Evolutionary conservation across 2,888 invertebrate species (phyloP).

Genomic region (Temnothorax ravouxi): DNA sequence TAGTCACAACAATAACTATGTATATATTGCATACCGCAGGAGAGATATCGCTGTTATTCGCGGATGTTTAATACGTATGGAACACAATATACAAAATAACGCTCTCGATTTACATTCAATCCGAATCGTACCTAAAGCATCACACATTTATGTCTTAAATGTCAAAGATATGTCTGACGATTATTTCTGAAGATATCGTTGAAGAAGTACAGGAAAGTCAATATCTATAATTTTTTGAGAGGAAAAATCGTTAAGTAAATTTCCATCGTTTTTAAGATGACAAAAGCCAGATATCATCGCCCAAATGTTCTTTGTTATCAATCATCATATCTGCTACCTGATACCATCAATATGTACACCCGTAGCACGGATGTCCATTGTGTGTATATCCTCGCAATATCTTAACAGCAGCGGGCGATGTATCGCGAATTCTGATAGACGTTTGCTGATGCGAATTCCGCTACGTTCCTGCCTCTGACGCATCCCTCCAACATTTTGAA

Average conservation of each 20-base stretch:
- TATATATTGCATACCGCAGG: conserved; percentile 58
- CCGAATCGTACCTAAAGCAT: not conserved
- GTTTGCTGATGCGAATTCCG: conserved; percentile 39
- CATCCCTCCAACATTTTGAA: conserved; percentile 52
- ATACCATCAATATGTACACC: conserved; percentile 11
- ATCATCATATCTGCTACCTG: not conserved
- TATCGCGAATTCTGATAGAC: conserved; percentile 49
- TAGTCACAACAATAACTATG: conserved; percentile 71
- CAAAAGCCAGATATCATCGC: not conserved
- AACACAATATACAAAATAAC: not conserved
- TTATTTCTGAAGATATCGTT: not conserved
- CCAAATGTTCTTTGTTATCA: not conserved
- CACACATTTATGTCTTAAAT: conserved; percentile 7
- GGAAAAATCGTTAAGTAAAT: not conserved
- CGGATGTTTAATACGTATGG: conserved; percentile 39
- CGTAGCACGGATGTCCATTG: conserved; percentile 9
- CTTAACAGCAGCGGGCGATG: conserved; percentile 42
- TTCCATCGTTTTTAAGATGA: not conserved
- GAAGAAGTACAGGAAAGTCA: not conserved
- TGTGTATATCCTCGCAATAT: conserved; percentile 36
- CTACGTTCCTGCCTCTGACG: conserved; percentile 26
- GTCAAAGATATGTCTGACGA: not conserved
- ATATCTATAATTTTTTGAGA: not conserved
- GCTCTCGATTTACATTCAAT: conserved; percentile 21
- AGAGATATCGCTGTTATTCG: conserved; percentile 54